These are phyloP conservation scores for Myotis myotis DNA, from an alignment of 2,797 vertebrate genomes.

Conservation along the genomic window DNA sequence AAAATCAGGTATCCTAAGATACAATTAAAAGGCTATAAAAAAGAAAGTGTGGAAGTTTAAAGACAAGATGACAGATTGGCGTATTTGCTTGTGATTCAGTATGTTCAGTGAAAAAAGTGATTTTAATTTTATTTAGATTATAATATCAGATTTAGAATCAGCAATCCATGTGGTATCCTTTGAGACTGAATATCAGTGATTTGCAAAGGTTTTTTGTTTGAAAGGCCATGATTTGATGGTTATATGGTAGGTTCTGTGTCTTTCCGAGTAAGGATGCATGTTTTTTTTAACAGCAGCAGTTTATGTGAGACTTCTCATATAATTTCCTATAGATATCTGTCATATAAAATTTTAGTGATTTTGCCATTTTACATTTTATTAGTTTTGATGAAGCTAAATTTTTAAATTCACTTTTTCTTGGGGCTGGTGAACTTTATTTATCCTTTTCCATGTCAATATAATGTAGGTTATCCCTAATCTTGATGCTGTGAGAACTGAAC, in stretches of 20 bases:
- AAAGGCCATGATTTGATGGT: conserved; percentile 24
- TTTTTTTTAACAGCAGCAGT: conserved; percentile 17
- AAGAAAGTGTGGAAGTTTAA: conserved; percentile 2
- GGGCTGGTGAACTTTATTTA: not conserved
- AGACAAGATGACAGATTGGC: not conserved
- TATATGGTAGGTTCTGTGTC: not conserved
- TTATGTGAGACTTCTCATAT: not conserved
- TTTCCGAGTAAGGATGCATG: not conserved
- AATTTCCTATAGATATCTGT: not conserved
- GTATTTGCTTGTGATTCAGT: conserved; percentile 39
- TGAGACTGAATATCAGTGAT: not conserved
- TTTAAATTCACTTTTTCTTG: conserved; percentile 42
- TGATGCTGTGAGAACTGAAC: not conserved
- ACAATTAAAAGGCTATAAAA: not conserved
- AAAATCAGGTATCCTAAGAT: conserved; percentile 84
- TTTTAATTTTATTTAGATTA: conserved; percentile 46
- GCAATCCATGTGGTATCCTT: not conserved
- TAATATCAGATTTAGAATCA: conserved; percentile 2
- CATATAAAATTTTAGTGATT: conserved; percentile 1
- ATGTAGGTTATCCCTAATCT: not conserved
- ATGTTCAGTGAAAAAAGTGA: not conserved
- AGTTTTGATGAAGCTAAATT: conserved; percentile 21
- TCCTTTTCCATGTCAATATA: conserved; percentile 11
- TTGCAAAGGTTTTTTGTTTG: not conserved
- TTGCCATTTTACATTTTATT: not conserved